Evolutionary conservation across 2,113 vertebrate genomes (phyloP).

Genomic region (Aix galericulata): DNA sequence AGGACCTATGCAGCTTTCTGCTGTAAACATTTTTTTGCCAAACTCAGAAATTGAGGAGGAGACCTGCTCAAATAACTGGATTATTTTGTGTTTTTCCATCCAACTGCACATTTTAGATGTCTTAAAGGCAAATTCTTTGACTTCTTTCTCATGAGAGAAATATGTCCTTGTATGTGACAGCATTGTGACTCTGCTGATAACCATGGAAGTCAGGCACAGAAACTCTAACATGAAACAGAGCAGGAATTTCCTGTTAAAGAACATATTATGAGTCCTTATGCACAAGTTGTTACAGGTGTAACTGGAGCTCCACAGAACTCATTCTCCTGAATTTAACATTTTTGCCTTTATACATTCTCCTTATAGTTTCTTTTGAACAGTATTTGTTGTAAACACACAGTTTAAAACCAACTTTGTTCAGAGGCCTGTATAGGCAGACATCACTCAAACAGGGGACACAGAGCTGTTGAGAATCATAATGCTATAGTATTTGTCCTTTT

Average conservation of each 20-base stretch:
- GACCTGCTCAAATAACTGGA: neutral
- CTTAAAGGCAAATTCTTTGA: neutral
- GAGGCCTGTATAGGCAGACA: slow-evolving; percentile 17
- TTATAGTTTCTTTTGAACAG: slow-evolving; percentile 14
- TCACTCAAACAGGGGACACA: slow-evolving; percentile 30
- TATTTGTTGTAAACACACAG: slow-evolving; percentile 32
- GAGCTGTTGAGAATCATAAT: slow-evolving; percentile 20
- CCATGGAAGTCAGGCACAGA: neutral
- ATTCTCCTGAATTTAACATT: neutral
- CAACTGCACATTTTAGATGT: neutral
- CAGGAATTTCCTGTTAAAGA: neutral
- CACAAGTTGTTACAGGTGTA: neutral
- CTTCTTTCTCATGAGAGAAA: neutral
- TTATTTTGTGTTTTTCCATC: neutral
- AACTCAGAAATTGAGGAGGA: neutral
- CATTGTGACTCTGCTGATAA: neutral
- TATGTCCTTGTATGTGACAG: neutral
- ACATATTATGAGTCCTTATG: neutral
- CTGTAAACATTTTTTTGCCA: neutral
- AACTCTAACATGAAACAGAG: neutral
- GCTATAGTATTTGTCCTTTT: neutral
- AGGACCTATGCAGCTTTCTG: neutral
- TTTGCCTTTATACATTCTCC: neutral
- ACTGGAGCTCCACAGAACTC: neutral
- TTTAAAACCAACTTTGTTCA: slow-evolving; percentile 19